A percentile compares a stretch with the other conserved stretches of the same genome.
Evolutionary conservation across 2,797 vertebrate genomes (phyloP).

Genomic region (Distichodus sexfasciatus): DNA sequence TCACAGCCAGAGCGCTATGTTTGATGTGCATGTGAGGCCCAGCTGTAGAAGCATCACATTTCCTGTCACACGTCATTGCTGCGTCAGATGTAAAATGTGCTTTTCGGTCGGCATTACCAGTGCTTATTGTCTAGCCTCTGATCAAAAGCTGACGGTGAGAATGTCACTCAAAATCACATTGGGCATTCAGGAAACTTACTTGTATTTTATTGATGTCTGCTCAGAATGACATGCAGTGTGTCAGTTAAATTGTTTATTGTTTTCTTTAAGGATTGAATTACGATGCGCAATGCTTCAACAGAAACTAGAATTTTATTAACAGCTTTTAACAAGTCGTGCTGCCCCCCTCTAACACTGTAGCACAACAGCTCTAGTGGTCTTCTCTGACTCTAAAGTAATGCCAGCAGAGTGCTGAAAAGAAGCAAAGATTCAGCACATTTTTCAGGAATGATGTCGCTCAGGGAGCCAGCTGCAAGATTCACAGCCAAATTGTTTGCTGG

Average conservation of each 20-base stretch:
- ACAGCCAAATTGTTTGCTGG: not conserved
- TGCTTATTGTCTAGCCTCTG: not conserved
- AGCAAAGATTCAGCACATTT: not conserved
- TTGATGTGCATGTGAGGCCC: slow-evolving; percentile 1
- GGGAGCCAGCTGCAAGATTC: not conserved
- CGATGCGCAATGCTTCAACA: no score
- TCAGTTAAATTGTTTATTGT: no score
- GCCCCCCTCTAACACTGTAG: not conserved
- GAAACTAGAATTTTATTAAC: not conserved
- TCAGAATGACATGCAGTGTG: no score
- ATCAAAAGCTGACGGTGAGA: not conserved
- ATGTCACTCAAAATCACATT: no score
- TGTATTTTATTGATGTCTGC: no score
- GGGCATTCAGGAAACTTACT: no score
- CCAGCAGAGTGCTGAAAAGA: not conserved
- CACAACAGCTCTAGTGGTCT: not conserved
- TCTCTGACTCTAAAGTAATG: not conserved
- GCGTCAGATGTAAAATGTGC: not conserved
- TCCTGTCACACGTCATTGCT: not conserved
- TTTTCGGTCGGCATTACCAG: not conserved
- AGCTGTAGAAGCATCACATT: not conserved
- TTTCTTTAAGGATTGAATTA: no score
- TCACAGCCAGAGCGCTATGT: not conserved
- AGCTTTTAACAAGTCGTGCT: not conserved
- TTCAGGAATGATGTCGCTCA: not conserved